phyloP scores from a whole-genome alignment of 2,888 invertebrate genomes.

The Ceraclea dissimilis region DNA sequence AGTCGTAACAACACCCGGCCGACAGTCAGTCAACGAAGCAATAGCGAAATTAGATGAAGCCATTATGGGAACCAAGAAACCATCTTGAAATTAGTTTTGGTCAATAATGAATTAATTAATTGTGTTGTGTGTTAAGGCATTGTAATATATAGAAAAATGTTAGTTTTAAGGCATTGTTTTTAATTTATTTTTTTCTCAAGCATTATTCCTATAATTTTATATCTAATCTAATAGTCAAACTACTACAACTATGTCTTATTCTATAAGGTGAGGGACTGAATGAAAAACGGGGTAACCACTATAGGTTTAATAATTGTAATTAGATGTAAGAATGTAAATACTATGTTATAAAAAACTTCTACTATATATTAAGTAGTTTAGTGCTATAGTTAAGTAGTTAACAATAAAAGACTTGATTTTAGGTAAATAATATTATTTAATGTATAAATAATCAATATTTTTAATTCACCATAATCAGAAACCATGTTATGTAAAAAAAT shows the following conservation, averaged over 20 bases:
- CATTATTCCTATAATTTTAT: slow-evolving; percentile 1
- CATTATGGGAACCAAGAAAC: slow-evolving; percentile 32
- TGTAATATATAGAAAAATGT: too few species aligned
- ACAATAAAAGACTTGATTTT: too few species aligned
- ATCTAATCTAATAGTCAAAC: background rate
- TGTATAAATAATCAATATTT: too few species aligned
- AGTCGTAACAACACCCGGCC: background rate
- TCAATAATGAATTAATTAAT: background rate
- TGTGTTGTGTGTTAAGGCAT: too few species aligned
- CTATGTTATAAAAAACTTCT: too few species aligned
- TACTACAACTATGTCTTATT: background rate
- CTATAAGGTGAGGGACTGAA: background rate
- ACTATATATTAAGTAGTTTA: too few species aligned
- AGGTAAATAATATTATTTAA: too few species aligned
- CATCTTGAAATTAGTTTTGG: slow-evolving; percentile 9
- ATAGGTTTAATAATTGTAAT: background rate
- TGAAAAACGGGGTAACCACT: background rate
- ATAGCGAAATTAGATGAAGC: slow-evolving; percentile 41
- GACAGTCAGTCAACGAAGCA: slow-evolving; percentile 27
- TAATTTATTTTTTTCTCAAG: background rate
- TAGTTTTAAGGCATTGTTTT: background rate
- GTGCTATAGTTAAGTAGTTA: too few species aligned
- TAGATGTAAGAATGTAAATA: too few species aligned
- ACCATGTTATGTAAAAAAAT: too few species aligned
- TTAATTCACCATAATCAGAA: too few species aligned